These are phyloP conservation scores for Archilochus colubris DNA, from an alignment of 2,113 vertebrate genomes.

Conservation along the genomic window DNA sequence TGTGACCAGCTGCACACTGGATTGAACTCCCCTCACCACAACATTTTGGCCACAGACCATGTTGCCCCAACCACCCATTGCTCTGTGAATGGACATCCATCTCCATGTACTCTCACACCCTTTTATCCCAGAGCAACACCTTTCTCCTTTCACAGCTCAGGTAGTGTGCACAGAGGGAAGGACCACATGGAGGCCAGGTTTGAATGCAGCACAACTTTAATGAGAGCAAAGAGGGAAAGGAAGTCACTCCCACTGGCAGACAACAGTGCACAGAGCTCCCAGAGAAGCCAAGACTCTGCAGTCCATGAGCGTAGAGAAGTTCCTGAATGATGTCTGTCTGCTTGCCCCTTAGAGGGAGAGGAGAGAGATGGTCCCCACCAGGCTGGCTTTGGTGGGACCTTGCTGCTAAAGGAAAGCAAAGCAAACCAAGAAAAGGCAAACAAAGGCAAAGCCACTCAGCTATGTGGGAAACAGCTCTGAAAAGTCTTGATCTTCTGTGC, in stretches of 20 bases:
- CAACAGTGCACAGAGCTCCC: neutral
- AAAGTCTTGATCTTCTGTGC: too few species aligned
- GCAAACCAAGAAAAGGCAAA: neutral
- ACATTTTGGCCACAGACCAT: too few species aligned
- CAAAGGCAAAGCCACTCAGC: too few species aligned
- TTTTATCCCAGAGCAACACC: neutral
- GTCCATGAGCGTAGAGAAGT: neutral
- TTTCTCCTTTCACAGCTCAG: neutral
- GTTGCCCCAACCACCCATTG: too few species aligned
- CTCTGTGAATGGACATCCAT: too few species aligned
- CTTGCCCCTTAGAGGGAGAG: neutral
- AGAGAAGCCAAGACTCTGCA: fast-evolving
- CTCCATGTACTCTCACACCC: neutral
- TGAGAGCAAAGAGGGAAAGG: neutral
- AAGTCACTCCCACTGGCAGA: neutral
- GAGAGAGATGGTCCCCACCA: neutral
- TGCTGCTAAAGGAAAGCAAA: neutral
- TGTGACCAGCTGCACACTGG: too few species aligned
- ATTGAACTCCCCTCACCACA: too few species aligned
- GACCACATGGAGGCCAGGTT: neutral
- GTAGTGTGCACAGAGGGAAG: neutral
- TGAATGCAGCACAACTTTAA: slow-evolving; percentile 11
- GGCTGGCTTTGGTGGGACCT: too few species aligned
- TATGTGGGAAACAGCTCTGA: too few species aligned
- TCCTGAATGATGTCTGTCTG: neutral